Conservation (phyloP, 2,888 invertebrate genomes). For the Cerastis rubricosa region DNA sequence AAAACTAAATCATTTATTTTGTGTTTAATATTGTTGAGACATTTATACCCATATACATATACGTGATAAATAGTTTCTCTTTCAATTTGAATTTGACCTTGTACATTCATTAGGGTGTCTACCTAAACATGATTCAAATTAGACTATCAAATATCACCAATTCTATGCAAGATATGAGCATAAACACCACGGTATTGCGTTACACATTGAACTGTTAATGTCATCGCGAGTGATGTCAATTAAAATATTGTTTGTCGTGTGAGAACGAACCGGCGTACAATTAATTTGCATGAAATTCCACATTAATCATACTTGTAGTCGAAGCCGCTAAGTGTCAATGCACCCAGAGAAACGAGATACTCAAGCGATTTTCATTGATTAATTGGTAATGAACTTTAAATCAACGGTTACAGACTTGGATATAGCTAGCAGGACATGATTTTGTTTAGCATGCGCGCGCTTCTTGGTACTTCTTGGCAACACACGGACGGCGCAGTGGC, state of each 20-base stretch:
- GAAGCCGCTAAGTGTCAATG: slow-evolving; percentile 52
- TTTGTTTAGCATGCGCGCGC: no score
- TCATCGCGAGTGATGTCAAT: slow-evolving; percentile 73
- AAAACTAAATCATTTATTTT: neutral
- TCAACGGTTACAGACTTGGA: no score
- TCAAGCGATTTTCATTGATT: neutral
- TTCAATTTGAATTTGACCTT: neutral
- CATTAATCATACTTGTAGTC: slow-evolving; percentile 72
- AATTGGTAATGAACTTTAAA: neutral
- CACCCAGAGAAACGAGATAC: neutral
- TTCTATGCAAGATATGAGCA: slow-evolving; percentile 4
- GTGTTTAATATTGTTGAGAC: neutral
- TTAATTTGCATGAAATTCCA: slow-evolving; percentile 80
- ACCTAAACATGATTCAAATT: slow-evolving; percentile 21
- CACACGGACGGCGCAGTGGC: no score
- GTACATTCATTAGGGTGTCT: neutral
- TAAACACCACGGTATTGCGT: slow-evolving; percentile 35
- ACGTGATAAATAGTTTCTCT: no score
- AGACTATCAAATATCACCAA: neutral
- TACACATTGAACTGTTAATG: slow-evolving; percentile 66
- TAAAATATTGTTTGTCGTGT: slow-evolving; percentile 73
- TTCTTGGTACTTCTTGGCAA: no score
- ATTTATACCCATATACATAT: neutral
- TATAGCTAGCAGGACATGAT: no score
- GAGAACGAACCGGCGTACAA: slow-evolving; percentile 73